phyloP scores from a whole-genome alignment of 2,888 invertebrate species.

The Megamerina dolium region DNA sequence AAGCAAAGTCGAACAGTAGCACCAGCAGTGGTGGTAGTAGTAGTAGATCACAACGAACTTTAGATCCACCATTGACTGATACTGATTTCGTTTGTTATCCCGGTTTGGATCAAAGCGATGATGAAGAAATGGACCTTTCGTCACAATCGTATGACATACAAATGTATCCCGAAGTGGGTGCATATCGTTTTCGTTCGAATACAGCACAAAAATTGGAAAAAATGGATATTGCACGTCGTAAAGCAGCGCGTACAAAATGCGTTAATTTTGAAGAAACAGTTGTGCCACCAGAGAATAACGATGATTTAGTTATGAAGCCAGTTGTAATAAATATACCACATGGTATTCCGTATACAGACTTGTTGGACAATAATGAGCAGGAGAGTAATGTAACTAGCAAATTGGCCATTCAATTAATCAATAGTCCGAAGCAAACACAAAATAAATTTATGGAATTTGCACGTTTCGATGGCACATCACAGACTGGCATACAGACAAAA shows the following conservation, averaged over 20 bases:
- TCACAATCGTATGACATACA: conserved; percentile 75
- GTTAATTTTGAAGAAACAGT: conserved; percentile 43
- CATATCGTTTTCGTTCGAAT: conserved; percentile 71
- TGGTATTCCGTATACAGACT: background rate
- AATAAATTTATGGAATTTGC: conserved; percentile 88
- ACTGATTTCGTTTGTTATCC: conserved; percentile 62
- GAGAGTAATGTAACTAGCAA: conserved; percentile 52
- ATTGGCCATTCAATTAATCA: conserved; percentile 68
- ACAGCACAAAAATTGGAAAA: conserved; percentile 85
- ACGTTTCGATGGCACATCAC: conserved; percentile 84
- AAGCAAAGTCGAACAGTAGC: conserved; percentile 11
- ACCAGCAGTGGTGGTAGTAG: conserved; percentile 9
- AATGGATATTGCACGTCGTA: conserved; percentile 77
- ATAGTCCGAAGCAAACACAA: conserved; percentile 68
- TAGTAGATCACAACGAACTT: conserved; percentile 10
- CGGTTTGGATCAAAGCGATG: conserved; percentile 71
- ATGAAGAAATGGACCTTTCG: conserved; percentile 63
- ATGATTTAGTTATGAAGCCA: conserved; percentile 35
- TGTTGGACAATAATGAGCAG: conserved; percentile 15
- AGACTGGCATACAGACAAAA: conserved; percentile 70
- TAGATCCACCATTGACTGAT: conserved; percentile 39
- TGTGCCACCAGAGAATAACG: conserved; percentile 31
- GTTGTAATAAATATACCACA: conserved; percentile 6
- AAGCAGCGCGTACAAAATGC: conserved; percentile 65
- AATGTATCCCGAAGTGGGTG: conserved; percentile 59